These are phyloP conservation scores for Rousettus leschenaultii DNA, from an alignment of 2,113 vertebrate species.

Conservation along the genomic window DNA sequence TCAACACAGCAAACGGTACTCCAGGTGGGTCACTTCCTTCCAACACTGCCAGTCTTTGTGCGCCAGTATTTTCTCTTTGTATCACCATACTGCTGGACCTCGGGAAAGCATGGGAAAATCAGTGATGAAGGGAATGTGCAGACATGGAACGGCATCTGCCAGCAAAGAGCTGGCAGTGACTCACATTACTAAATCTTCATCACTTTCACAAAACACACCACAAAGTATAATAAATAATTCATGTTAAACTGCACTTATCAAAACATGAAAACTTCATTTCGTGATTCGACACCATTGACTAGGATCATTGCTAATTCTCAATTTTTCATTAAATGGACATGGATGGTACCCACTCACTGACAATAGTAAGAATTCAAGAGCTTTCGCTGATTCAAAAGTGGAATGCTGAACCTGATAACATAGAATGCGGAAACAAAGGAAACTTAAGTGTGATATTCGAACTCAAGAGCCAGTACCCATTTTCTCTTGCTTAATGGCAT, in stretches of 20 bases:
- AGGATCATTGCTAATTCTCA: constrained; percentile 35
- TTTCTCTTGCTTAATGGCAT: constrained; percentile 19
- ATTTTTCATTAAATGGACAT: constrained; percentile 50
- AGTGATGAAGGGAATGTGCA: background rate
- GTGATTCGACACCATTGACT: constrained; percentile 11
- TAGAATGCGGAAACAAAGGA: background rate
- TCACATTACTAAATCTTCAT: constrained; percentile 57
- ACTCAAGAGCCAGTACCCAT: background rate
- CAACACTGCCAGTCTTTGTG: background rate
- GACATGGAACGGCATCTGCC: background rate
- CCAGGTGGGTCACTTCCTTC: background rate
- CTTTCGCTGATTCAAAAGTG: background rate
- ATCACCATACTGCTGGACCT: no score
- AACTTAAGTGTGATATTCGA: background rate
- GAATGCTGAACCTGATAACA: background rate
- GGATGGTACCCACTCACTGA: background rate
- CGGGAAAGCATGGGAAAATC: background rate
- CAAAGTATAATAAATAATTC: constrained; percentile 59
- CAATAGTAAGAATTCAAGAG: background rate
- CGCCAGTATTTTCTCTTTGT: background rate
- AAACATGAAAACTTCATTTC: constrained; percentile 62
- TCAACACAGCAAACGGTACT: background rate
- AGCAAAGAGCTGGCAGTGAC: background rate
- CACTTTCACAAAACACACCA: constrained; percentile 59
- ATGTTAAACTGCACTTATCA: constrained; percentile 41